These are phyloP conservation scores for Papilio demoleus DNA, from an alignment of 2,888 invertebrate genomes.

Conservation along the genomic window DNA sequence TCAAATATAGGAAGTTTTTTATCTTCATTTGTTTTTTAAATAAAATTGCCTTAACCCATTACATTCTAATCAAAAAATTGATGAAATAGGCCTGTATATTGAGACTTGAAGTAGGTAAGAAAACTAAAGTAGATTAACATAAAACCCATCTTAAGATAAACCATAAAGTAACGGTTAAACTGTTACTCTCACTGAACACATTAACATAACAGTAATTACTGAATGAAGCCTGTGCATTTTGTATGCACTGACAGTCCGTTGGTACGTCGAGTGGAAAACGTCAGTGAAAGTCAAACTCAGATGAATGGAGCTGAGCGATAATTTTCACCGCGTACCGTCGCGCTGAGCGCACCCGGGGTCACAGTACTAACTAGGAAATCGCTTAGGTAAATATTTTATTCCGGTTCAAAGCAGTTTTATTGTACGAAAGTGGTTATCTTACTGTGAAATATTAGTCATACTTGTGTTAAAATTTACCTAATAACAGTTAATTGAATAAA, in stretches of 20 bases:
- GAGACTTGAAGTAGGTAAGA: no score
- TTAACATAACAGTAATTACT: constrained; percentile 18
- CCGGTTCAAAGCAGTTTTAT: constrained; percentile 14
- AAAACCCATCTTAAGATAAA: no score
- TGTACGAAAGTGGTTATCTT: constrained; percentile 6
- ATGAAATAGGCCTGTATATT: no score
- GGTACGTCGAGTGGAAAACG: constrained; percentile 31
- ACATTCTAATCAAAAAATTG: no score
- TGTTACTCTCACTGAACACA: constrained; percentile 11
- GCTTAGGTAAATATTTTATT: background rate
- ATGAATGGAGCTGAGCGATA: constrained; percentile 31
- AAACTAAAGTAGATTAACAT: no score
- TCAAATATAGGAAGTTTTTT: no score
- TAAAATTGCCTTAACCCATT: no score
- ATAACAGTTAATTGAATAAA: background rate
- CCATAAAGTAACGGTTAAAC: no score
- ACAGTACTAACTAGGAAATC: constrained; percentile 12
- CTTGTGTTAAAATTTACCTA: background rate
- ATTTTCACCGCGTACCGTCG: constrained; percentile 31
- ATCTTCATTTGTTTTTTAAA: no score
- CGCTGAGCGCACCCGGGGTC: constrained; percentile 1
- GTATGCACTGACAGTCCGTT: constrained; percentile 21
- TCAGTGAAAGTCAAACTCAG: constrained; percentile 39
- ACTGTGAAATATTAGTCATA: background rate
- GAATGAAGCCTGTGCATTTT: background rate